These are phyloP conservation scores for Mactromeris polynyma DNA, from an alignment of 2,888 invertebrate genomes.

Conservation along the genomic window DNA sequence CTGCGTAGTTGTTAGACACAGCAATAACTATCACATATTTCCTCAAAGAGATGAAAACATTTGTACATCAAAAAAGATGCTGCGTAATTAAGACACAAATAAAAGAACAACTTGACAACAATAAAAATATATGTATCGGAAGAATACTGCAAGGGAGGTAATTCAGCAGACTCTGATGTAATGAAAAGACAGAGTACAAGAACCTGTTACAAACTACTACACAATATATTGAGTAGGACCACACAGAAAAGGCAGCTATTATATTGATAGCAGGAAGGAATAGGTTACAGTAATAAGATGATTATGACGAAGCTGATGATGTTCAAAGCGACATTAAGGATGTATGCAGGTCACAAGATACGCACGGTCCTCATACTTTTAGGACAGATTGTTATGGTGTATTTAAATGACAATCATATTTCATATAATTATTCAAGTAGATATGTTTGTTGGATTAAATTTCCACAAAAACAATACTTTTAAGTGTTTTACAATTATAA, in stretches of 20 bases:
- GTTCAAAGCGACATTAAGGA: too few relatives aligned
- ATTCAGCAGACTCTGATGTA: background rate
- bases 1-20: background rate
- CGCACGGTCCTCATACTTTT: too few relatives aligned
- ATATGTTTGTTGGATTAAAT: too few relatives aligned
- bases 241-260: background rate
- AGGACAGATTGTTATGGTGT: too few relatives aligned
- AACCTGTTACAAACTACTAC: background rate
- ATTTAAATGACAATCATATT: too few relatives aligned
- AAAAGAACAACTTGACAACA: background rate
- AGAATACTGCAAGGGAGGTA: background rate
- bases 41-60: background rate
- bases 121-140: background rate
- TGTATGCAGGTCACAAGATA: too few relatives aligned
- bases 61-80: background rate
- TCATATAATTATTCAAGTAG: too few relatives aligned
- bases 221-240: too few relatives aligned
- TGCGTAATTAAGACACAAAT: background rate
- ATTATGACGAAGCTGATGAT: too few relatives aligned
- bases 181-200: background rate
- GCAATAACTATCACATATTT: background rate
- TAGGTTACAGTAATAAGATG: too few relatives aligned
- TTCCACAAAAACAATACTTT: background rate
- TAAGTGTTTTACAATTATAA: background rate
- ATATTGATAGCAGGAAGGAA: background rate